Conservation (phyloP, 2,888 invertebrate species). For the Cosmorhoe ocellata region DNA sequence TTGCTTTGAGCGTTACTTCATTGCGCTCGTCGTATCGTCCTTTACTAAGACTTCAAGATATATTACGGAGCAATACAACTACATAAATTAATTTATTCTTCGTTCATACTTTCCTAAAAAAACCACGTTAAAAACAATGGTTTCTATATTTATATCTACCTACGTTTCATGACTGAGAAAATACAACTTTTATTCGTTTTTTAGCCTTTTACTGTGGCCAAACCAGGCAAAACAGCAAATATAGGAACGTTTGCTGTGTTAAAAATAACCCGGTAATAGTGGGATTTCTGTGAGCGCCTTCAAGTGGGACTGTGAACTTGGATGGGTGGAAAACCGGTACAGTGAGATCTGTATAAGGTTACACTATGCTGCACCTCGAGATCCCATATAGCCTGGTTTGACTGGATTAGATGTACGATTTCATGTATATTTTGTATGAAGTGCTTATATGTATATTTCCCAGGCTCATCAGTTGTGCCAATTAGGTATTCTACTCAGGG, state of each 20-base stretch:
- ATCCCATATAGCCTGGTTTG: conserved; percentile 11
- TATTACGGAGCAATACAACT: no score
- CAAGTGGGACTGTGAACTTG: conserved; percentile 11
- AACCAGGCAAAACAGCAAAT: neutral
- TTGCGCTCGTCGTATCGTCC: no score
- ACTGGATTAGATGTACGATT: conserved; percentile 1
- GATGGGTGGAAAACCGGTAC: conserved; percentile 18
- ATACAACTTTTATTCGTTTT: no score
- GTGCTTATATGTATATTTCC: neutral
- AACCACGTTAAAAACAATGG: no score
- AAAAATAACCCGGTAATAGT: conserved; percentile 4
- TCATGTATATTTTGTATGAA: neutral
- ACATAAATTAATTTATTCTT: no score
- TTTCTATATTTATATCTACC: no score
- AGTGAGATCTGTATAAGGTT: conserved; percentile 10
- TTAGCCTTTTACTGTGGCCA: neutral
- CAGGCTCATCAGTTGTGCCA: no score
- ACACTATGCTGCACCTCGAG: conserved; percentile 6
- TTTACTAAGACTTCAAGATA: no score
- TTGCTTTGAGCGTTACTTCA: no score
- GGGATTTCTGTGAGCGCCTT: neutral
- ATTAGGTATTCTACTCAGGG: no score
- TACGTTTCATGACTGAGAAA: no score
- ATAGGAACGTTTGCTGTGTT: neutral
- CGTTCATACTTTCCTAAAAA: no score